Conservation (phyloP, 2,113 vertebrate species). For the Hippocampus mohnikei region DNA sequence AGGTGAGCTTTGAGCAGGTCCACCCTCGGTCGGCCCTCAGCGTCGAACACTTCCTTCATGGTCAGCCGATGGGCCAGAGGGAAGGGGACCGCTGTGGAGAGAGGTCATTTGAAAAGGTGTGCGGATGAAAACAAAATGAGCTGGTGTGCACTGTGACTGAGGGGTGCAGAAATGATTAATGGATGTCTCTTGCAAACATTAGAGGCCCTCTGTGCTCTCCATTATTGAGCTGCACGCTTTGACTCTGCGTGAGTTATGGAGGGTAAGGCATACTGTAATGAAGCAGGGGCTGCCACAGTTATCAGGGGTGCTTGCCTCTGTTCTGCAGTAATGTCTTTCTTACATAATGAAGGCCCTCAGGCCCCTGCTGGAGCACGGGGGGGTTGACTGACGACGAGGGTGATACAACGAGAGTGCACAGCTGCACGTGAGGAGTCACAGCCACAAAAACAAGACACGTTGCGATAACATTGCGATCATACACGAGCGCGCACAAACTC, state of each 20-base stretch:
- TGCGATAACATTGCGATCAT: slow-evolving; percentile 7
- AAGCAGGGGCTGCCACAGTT: slow-evolving; percentile 51
- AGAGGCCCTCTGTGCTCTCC: slow-evolving; percentile 21
- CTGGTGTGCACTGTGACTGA: slow-evolving; percentile 2
- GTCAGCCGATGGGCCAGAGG: slow-evolving; percentile 80
- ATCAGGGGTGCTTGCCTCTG: slow-evolving; percentile 51
- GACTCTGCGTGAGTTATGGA: slow-evolving; percentile 10
- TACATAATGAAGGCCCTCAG: slow-evolving; percentile 72
- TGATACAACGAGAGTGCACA: slow-evolving; percentile 61
- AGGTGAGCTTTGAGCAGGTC: slow-evolving; percentile 82
- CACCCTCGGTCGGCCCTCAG: slow-evolving; percentile 77
- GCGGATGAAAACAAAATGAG: neutral
- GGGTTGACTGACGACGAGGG: slow-evolving; percentile 58
- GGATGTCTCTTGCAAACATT: slow-evolving; percentile 27
- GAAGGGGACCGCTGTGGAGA: slow-evolving; percentile 74
- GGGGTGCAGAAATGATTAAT: slow-evolving; percentile 26
- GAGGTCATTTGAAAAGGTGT: slow-evolving; percentile 12
- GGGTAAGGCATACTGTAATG: slow-evolving; percentile 27
- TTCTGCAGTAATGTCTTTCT: slow-evolving; percentile 70
- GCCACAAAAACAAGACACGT: slow-evolving; percentile 32
- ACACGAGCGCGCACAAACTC: slow-evolving; percentile 29
- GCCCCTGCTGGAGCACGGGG: slow-evolving; percentile 48
- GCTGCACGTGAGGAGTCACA: slow-evolving; percentile 55
- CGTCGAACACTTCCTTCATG: slow-evolving; percentile 81
- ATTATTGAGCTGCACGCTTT: slow-evolving; percentile 28